Evolutionary conservation across 2,888 invertebrate genomes (phyloP).

Genomic region (Fragum whitleyi): DNA sequence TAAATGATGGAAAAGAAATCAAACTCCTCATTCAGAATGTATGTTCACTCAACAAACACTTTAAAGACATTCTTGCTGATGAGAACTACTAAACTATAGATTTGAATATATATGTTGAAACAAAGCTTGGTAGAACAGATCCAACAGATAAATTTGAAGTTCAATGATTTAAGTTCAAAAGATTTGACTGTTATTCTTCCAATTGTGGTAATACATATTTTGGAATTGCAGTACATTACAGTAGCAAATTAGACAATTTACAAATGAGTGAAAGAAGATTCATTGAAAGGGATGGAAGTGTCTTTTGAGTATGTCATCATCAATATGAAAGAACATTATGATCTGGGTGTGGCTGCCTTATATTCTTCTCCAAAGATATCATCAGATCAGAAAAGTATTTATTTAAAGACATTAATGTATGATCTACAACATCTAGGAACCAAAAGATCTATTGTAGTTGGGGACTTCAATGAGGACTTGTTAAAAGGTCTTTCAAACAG

Average conservation of each 20-base stretch:
- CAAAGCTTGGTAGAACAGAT: constrained; percentile 1
- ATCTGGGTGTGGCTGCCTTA: neutral
- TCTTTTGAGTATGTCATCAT: no score
- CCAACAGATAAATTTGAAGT: no score
- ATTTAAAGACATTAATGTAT: neutral
- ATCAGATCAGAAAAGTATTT: no score
- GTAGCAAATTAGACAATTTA: no score
- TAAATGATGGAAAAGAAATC: constrained; percentile 1
- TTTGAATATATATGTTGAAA: constrained; percentile 14
- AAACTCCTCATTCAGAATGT: no score
- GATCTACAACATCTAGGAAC: neutral
- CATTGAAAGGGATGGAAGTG: no score
- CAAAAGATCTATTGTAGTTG: neutral
- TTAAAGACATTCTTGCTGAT: constrained; percentile 15
- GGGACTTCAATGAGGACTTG: neutral
- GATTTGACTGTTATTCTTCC: neutral
- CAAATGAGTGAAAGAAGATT: no score
- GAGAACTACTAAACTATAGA: neutral
- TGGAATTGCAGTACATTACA: neutral
- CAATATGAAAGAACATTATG: no score
- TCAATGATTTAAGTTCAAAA: neutral
- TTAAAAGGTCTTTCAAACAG: neutral
- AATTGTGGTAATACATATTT: neutral
- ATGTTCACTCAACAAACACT: constrained; percentile 30
- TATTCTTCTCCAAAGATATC: constrained; percentile 4